Base-by-base conservation (phyloP, 1,140 invertebrate genomes). In the Trachelipus rathkii region DNA sequence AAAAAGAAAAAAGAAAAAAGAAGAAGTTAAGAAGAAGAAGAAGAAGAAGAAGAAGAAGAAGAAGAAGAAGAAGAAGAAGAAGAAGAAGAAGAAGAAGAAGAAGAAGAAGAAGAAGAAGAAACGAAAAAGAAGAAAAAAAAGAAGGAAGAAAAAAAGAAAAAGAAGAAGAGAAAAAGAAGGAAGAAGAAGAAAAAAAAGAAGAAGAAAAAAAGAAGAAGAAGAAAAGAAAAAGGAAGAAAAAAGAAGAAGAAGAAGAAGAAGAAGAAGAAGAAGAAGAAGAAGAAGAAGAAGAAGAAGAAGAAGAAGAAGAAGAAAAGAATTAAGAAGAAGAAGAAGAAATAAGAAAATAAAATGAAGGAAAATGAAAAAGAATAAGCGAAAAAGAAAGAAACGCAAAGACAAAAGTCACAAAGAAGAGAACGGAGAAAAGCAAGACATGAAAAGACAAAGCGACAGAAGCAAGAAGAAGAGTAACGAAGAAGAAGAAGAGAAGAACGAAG, bases 171-270 rank as follows among this genome's bases (percentile, higher is more conserved):
- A n/a, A 53, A n/a, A n/a, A 53, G 50, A 10, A 53, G 50, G 50
- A 53, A 53, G n/a, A 53, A n/a, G n/a, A 53, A n/a, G n/a, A 53
- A n/a, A 53, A 53, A n/a, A 53, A 53, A n/a, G n/a, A 53, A n/a
- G n/a, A 53, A n/a, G n/a, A 53, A n/a, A 53, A 53, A n/a, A 53
- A 53, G 50, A n/a, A 53, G 50, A 53, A n/a, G 50, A n/a, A 53
- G 10, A 10, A 10, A n/a, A 53, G n/a, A 53, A n/a, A n/a, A 53
- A 53, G n/a, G 10, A n/a, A n/a, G n/a, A n/a, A 53, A 10, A n/a
- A n/a, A 53, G 50, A n/a, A 10, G 10, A n/a, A n/a, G n/a, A n/a
- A 53, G n/a, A n/a, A 53, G 50, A 53, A 53, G 50, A 53, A 10
- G 50, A 10, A n/a, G 50, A 53, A 53, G 50, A 53, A 53, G 10